Percentiles rank a stretch among this genome's conserved stretches.
Evolutionary conservation across 2,113 vertebrate species (phyloP).

Genomic region (Chionomys nivalis): DNA sequence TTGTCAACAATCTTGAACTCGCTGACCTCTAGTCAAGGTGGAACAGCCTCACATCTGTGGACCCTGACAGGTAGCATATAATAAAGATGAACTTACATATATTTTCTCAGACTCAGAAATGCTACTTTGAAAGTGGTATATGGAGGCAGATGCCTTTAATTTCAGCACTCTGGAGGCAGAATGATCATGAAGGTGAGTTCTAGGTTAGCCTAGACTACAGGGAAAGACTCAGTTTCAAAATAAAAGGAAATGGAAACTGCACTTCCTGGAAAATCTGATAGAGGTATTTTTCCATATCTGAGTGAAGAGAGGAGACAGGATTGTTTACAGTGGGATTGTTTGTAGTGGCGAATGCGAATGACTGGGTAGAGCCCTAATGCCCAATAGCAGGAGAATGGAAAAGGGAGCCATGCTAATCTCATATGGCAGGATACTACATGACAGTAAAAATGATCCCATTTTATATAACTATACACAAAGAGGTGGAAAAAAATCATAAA

Average conservation of each 20-base stretch:
- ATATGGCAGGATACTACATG: not conserved
- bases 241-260: not conserved
- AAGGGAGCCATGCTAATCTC: not conserved
- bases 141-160: not conserved
- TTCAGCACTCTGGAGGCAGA: not conserved
- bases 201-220: not conserved
- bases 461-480: not conserved
- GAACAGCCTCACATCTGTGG: too few relatives aligned
- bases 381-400: not conserved
- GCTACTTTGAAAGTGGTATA: not conserved
- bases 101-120: not conserved
- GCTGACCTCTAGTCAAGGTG: too few relatives aligned
- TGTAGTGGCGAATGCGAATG: conserved; percentile 18
- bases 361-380: not conserved
- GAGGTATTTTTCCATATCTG: not conserved
- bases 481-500: not conserved
- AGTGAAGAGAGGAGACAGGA: not conserved
- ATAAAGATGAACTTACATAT: conserved; percentile 7
- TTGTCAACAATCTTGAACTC: too few relatives aligned
- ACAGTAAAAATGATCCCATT: conserved; percentile 15
- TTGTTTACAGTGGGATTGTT: not conserved
- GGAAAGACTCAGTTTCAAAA: not conserved
- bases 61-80: not conserved
- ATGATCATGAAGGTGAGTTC: not conserved
- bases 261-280: not conserved